Percentiles rank a stretch among this genome's conserved stretches.
phyloP scores from a whole-genome alignment of 2,888 invertebrate species.

The Drosophila rellima region DNA sequence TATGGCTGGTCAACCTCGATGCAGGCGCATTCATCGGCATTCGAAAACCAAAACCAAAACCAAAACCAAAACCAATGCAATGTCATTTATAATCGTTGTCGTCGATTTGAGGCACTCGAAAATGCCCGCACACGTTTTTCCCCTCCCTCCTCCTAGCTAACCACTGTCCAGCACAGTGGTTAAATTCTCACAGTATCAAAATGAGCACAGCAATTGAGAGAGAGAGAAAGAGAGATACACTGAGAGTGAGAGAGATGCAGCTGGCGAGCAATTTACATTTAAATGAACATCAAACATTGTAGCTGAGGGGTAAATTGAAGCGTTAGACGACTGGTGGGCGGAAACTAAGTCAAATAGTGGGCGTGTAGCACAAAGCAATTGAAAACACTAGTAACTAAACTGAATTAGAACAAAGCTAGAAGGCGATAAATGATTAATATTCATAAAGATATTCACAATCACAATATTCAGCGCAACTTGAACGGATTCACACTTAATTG shows the following conservation, averaged over 20 bases:
- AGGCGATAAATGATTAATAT: constrained; percentile 15
- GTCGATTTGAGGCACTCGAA: constrained; percentile 21
- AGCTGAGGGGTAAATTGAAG: constrained; percentile 45
- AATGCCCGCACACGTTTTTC: constrained; percentile 15
- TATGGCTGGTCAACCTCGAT: constrained; percentile 42
- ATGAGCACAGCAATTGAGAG: constrained; percentile 20
- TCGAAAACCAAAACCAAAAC: constrained; percentile 29
- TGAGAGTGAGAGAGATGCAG: constrained; percentile 11
- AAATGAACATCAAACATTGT: constrained; percentile 45
- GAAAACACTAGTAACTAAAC: constrained; percentile 34
- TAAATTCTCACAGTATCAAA: constrained; percentile 42
- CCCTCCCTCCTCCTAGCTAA: not conserved
- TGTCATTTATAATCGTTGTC: constrained; percentile 82
- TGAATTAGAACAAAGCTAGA: constrained; percentile 9
- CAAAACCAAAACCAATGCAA: constrained; percentile 59
- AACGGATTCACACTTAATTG: constrained; percentile 47
- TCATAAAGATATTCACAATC: not conserved
- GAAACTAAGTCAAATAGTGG: constrained; percentile 42
- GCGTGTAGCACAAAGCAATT: constrained; percentile 64
- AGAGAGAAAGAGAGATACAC: constrained; percentile 7
- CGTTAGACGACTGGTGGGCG: constrained; percentile 58
- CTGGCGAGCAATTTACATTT: constrained; percentile 67
- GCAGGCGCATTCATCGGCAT: constrained; percentile 68
- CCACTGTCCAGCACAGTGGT: constrained; percentile 49
- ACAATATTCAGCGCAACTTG: constrained; percentile 2